Percentiles rank a stretch among this genome's conserved stretches.
phyloP scores from a whole-genome alignment of 1,140 invertebrate species.

The Drosophila pachea region DNA sequence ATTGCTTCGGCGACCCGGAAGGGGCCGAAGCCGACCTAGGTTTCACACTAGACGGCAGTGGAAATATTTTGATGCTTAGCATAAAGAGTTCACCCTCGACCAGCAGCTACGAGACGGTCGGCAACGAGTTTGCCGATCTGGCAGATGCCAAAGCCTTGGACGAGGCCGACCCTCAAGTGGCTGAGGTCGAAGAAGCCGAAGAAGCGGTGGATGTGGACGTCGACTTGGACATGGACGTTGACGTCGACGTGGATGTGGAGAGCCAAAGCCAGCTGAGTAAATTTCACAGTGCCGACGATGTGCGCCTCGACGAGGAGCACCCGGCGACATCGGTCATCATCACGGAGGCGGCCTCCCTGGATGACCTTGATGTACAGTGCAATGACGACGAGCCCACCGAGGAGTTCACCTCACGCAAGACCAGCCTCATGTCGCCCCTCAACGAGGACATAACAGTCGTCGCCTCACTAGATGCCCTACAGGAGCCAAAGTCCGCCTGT shows the following conservation, averaged over 20 bases:
- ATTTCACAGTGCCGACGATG: conserved; percentile 69
- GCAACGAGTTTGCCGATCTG: conserved; percentile 74
- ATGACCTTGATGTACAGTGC: conserved; percentile 57
- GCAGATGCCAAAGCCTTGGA: conserved; percentile 37
- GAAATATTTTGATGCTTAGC: conserved; percentile 61
- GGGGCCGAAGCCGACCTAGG: conserved; percentile 56
- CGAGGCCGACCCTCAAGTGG: conserved; percentile 2
- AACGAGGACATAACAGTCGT: conserved; percentile 76
- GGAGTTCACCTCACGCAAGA: conserved; percentile 74
- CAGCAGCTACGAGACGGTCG: conserved; percentile 78
- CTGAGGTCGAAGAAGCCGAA: neutral
- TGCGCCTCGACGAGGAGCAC: conserved; percentile 52
- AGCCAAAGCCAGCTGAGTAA: conserved; percentile 43
- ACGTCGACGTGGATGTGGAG: conserved; percentile 15
- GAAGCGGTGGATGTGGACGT: conserved; percentile 37
- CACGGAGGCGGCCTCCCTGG: conserved; percentile 81
- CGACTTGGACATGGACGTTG: conserved; percentile 4
- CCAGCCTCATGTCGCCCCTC: conserved; percentile 72
- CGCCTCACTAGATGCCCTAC: conserved; percentile 76
- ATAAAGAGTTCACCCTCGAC: conserved; percentile 79
- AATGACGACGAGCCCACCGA: conserved; percentile 73
- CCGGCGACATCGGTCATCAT: conserved; percentile 81
- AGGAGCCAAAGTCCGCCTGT: conserved; percentile 81
- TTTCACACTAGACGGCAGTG: conserved; percentile 51
- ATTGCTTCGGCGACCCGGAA: conserved; percentile 71